Percentiles rank a stretch among this genome's conserved stretches.
Evolutionary conservation across 2,888 invertebrate species (phyloP).

Genomic region (Reticulitermes lucifugus): DNA sequence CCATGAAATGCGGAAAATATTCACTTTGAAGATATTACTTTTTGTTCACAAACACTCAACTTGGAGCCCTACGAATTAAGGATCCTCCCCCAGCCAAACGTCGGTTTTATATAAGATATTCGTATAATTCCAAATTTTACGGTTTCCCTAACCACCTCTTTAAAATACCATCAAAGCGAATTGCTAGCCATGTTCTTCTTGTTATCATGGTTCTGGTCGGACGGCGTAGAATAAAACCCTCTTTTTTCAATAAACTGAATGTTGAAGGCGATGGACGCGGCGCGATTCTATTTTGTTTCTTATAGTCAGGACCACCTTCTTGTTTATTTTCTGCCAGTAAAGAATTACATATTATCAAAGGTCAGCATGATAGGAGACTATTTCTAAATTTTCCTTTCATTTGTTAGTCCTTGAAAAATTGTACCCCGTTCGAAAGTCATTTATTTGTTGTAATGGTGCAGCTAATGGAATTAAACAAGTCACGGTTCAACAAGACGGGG

Average conservation of each 20-base stretch:
- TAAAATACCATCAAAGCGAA: slow-evolving; percentile 13
- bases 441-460: not conserved
- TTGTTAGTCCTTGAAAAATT: not conserved
- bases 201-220: slow-evolving; percentile 9
- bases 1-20: not conserved
- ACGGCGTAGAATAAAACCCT: not conserved
- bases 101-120: not conserved
- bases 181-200: not conserved
- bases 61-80: not conserved
- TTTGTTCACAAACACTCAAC: not conserved
- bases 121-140: slow-evolving; percentile 12
- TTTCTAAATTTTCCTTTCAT: not conserved
- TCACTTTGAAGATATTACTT: not conserved
- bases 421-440: not conserved
- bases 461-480: not conserved
- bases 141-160: not conserved
- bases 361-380: not conserved
- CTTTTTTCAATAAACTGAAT: not conserved
- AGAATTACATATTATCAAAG: not conserved
- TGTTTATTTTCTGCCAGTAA: not conserved
- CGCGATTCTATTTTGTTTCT: not conserved
- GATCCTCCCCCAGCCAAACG: not conserved
- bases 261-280: not conserved
- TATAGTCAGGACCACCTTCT: not conserved
- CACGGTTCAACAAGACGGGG: not conserved